Evolutionary conservation across 1,140 invertebrate genomes (phyloP), one percentile per base, ranked within the genome.

Genomic region (Pissodes strobi): DNA sequence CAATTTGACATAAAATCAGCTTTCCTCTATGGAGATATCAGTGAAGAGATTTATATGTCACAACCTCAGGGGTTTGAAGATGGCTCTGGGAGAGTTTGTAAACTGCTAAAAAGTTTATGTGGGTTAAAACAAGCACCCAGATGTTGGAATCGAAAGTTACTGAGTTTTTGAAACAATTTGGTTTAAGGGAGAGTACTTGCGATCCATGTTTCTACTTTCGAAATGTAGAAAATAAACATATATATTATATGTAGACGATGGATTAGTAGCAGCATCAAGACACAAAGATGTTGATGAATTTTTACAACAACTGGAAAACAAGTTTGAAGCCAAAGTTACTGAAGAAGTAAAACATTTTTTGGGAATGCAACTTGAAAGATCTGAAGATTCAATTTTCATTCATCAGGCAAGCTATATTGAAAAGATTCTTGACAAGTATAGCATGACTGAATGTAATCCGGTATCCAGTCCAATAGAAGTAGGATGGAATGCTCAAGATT

Each of bases 1-100:
- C 78, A 81, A 46, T 76, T 82, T 49, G 79, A 82, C 72, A 72
- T 82, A 2, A 78, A 75, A 64, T 78, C 78, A 53, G 80, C 80
- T 1, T 82, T 79, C 64, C 70, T 79, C 60, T 73, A 81, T 70
- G 81, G 72, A 12, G 63, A 70, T 39, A 68, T 78, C 37, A 65
- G 79, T 5, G 76, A 79, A 69, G 72, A 70, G 15, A 70, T 82
- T 12, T 83, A 71, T 73, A 80, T 81, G 75, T 62, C 64, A 38
- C 76, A 68, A 70, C 79, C 78, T 51, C 64, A 69, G 51, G 76
- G 74, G 1, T 76, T 73, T 66, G 53, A 65, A 17, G 55, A 70
- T 66, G 64, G 70, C 19, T 57, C 64, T 27, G 52, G 67, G 13
- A 46, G 71, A 60, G 74, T 81, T 12, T 79, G 75, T 69, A 25